Conservation (phyloP, 2,113 vertebrate genomes). For the Hippopotamus amphibius region DNA sequence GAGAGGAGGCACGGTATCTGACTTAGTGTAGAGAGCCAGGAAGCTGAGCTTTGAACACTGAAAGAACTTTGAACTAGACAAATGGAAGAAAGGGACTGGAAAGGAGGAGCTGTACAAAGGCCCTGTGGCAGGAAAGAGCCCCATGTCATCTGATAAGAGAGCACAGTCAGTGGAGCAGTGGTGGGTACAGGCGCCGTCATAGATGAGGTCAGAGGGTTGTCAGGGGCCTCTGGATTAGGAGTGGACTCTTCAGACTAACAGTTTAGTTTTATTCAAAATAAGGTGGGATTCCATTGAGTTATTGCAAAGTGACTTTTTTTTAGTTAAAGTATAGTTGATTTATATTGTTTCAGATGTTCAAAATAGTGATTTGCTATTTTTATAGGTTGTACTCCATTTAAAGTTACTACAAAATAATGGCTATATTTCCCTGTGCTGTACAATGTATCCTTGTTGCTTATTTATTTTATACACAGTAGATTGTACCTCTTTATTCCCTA, state of each 20-base stretch:
- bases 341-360: neutral
- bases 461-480: neutral
- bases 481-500: neutral
- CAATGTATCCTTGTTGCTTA: neutral
- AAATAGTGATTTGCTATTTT: neutral
- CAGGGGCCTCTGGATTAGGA: neutral
- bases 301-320: neutral
- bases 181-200: neutral
- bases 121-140: neutral
- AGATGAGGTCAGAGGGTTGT: neutral
- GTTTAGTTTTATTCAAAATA: neutral
- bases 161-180: neutral
- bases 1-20: neutral
- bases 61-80: neutral
- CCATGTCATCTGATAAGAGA: neutral
- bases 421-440: neutral
- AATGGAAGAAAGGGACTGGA: neutral
- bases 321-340: neutral
- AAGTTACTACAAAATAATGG: neutral
- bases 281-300: neutral
- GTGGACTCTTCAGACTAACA: neutral
- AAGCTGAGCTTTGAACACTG: neutral
- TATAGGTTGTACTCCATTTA: neutral
- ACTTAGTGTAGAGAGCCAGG: neutral
- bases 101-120: neutral